A percentile compares a stretch with the other conserved stretches of the same genome.
These are phyloP conservation scores for Malurus melanocephalus DNA, from an alignment of 2,113 vertebrate species.

Conservation along the genomic window DNA sequence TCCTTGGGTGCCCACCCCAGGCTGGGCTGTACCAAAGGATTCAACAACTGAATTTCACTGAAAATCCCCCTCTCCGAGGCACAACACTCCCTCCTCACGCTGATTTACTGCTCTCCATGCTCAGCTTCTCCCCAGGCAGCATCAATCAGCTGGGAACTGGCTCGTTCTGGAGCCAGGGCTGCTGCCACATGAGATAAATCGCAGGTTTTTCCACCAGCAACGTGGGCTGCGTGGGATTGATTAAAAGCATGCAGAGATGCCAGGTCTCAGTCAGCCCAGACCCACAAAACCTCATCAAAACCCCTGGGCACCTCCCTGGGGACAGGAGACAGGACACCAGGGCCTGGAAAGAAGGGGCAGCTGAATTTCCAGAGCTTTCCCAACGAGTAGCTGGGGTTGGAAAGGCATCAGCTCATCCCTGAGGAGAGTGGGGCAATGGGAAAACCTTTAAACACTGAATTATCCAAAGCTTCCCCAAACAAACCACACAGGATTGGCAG, in stretches of 20 bases:
- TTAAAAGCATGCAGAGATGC: fast-evolving
- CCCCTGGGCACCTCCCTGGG: background rate
- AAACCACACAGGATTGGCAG: background rate
- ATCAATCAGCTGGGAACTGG: background rate
- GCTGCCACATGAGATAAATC: background rate
- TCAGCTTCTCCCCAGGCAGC: background rate
- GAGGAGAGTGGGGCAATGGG: background rate
- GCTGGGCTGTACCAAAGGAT: fast-evolving
- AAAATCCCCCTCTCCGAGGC: background rate
- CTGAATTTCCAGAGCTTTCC: background rate
- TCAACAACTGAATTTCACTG: background rate
- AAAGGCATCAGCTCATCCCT: background rate
- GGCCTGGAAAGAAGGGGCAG: background rate
- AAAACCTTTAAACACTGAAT: background rate
- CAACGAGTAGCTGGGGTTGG: background rate
- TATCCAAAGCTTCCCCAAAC: background rate
- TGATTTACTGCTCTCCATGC: background rate
- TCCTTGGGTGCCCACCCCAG: background rate
- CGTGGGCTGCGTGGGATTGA: background rate
- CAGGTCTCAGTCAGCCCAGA: background rate
- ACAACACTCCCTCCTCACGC: background rate
- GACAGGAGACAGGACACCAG: background rate
- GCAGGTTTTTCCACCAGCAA: background rate
- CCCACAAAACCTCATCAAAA: background rate
- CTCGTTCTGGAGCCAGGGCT: background rate